phyloP scores from a whole-genome alignment of 1,140 invertebrate genomes.

The Drosophila virilis region DNA sequence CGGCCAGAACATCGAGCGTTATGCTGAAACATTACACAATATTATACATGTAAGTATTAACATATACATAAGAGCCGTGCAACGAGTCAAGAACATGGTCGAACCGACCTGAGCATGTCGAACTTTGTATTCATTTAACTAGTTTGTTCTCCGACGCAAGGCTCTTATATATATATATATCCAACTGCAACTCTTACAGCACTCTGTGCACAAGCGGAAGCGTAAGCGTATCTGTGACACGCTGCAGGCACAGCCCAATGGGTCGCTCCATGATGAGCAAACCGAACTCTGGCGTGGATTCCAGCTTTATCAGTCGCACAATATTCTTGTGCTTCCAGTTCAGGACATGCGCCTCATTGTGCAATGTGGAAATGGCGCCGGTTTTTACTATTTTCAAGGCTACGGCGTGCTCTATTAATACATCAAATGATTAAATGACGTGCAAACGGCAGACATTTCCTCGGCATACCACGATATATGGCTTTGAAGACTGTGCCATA shows the following conservation, averaged over 20 bases:
- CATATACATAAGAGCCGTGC: too few relatives aligned
- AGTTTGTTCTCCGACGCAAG: too few relatives aligned
- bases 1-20: conserved; percentile 85
- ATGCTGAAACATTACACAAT: conserved; percentile 56
- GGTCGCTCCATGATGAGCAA: conserved; percentile 86
- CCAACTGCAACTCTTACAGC: conserved; percentile 37
- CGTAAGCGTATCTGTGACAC: conserved; percentile 76
- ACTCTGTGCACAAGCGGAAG: conserved; percentile 69
- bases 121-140: too few relatives aligned
- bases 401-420: conserved; percentile 79
- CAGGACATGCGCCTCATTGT: conserved; percentile 85
- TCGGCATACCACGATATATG: conserved; percentile 85
- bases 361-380: conserved; percentile 69
- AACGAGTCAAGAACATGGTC: too few relatives aligned
- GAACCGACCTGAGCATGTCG: too few relatives aligned
- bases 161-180: too few relatives aligned
- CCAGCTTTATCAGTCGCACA: conserved; percentile 79
- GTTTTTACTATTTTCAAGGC: conserved; percentile 86
- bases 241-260: conserved; percentile 84
- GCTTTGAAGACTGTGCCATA: conserved; percentile 87
- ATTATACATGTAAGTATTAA: neutral
- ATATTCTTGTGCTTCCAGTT: conserved; percentile 86
- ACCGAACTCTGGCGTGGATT: conserved; percentile 62
- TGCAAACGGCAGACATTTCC: neutral
- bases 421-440: neutral